phyloP scores from a whole-genome alignment of 2,113 vertebrate genomes.

The Clarias magur region DNA sequence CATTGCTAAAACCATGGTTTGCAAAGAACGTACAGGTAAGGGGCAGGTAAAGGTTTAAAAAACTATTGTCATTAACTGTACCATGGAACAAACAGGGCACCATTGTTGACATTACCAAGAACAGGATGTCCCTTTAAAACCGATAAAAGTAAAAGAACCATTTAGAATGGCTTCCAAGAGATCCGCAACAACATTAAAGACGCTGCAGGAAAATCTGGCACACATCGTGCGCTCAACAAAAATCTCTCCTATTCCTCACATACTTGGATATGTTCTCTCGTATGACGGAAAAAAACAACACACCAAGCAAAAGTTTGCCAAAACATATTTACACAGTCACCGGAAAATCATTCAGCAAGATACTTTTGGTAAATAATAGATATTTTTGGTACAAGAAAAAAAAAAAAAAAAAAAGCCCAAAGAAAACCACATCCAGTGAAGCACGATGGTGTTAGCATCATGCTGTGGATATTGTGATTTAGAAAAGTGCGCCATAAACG shows the following conservation, averaged over 20 bases:
- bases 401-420: neutral
- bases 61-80: neutral
- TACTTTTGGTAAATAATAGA: neutral
- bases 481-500: neutral
- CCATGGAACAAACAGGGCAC: neutral
- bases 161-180: neutral
- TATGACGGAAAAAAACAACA: neutral
- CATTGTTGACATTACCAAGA: neutral
- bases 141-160: neutral
- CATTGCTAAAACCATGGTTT: neutral
- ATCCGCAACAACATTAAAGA: neutral
- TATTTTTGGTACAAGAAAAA: neutral
- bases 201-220: neutral
- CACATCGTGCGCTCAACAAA: neutral
- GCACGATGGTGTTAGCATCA: neutral
- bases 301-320: neutral
- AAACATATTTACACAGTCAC: neutral
- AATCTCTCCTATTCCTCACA: neutral
- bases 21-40: neutral
- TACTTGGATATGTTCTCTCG: neutral
- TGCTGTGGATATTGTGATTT: neutral
- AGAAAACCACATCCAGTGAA: neutral
- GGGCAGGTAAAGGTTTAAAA: neutral
- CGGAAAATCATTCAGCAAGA: neutral
- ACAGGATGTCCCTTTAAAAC: neutral